A percentile compares a stretch with the other conserved stretches of the same genome.
Conservation (phyloP, 2,797 vertebrate species). For the Mormyrops attenuatus region DNA sequence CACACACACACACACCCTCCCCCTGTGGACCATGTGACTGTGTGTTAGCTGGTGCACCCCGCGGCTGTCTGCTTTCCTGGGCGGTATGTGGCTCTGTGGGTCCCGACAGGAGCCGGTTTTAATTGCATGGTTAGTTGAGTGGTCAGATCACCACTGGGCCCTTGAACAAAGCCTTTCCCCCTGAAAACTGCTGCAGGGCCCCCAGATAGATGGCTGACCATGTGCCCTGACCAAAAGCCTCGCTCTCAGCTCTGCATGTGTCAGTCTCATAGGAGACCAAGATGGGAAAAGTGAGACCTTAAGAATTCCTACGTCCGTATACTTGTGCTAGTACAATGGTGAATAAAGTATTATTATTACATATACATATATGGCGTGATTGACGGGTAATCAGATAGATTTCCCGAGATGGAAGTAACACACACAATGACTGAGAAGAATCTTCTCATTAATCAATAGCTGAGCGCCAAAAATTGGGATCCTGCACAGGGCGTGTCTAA, state of each 20-base stretch:
- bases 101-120: constrained; percentile 31
- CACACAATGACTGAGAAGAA: not conserved
- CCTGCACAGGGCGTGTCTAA: not conserved
- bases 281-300: not conserved
- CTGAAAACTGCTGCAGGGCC: constrained; percentile 19
- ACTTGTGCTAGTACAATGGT: not conserved
- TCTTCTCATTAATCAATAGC: not conserved
- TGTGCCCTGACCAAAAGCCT: not conserved
- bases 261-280: not conserved
- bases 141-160: not conserved
- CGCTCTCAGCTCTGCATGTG: not conserved
- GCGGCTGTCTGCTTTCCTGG: constrained; percentile 30
- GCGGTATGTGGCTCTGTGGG: constrained; percentile 33
- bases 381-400: not conserved
- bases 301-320: not conserved
- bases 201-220: constrained; percentile 12
- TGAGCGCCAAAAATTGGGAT: not conserved
- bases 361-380: constrained; percentile 25
- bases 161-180: not conserved
- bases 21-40: not conserved
- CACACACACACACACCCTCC: not conserved
- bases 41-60: not conserved
- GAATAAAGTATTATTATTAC: not conserved
- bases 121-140: not conserved
- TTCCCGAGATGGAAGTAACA: not conserved